Evolutionary conservation across 2,888 invertebrate species (phyloP).

Genomic region (Colletes collaris): DNA sequence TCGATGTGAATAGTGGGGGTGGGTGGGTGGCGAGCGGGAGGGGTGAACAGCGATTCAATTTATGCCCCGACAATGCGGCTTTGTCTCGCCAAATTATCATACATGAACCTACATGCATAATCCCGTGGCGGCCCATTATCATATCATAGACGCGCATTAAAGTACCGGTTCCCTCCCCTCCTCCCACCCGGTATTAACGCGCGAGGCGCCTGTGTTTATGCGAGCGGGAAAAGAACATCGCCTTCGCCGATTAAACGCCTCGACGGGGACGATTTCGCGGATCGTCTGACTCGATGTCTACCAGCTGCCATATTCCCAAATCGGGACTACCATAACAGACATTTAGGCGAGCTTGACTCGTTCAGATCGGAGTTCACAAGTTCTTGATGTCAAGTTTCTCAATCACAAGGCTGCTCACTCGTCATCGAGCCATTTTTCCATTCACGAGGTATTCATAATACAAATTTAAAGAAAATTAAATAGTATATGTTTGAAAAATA

Average conservation of each 20-base stretch:
- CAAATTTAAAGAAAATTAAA: too few relatives aligned
- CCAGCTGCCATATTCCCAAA: neutral
- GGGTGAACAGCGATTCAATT: conserved; percentile 75
- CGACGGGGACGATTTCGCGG: conserved; percentile 45
- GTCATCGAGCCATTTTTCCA: too few relatives aligned
- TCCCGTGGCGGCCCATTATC: conserved; percentile 72
- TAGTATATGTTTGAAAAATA: too few relatives aligned
- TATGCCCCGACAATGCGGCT: conserved; percentile 81
- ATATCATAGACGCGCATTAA: conserved; percentile 78
- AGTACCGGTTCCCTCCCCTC: conserved; percentile 68
- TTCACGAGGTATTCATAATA: neutral
- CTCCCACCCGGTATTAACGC: conserved; percentile 57
- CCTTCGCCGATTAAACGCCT: conserved; percentile 57
- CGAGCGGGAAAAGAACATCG: conserved; percentile 45
- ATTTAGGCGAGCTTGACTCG: neutral
- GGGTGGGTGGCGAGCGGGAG: conserved; percentile 58
- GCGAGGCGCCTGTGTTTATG: conserved; percentile 74
- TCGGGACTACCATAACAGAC: conserved; percentile 1
- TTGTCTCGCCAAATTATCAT: conserved; percentile 82
- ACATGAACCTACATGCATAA: conserved; percentile 77
- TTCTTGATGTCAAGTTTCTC: neutral
- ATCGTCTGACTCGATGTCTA: conserved; percentile 29
- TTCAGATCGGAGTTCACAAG: too few relatives aligned
- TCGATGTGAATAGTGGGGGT: conserved; percentile 62
- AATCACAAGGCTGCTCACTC: too few relatives aligned